Evolutionary conservation across 1,140 invertebrate species (phyloP), one percentile per base, ranked within the genome.

Genomic region (Acromyrmex echinatior): DNA sequence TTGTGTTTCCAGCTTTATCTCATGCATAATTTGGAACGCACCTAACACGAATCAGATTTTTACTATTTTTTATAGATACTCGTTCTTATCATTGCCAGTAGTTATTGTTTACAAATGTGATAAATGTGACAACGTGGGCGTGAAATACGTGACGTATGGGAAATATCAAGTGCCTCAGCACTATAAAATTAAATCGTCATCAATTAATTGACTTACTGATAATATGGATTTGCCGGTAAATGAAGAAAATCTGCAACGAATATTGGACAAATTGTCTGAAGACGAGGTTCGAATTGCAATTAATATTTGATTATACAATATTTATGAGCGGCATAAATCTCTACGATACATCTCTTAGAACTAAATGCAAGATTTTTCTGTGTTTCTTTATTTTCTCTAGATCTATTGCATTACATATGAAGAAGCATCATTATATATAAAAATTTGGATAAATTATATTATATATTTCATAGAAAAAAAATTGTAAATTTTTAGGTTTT

Each of bases 401-500:
- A 56, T 71, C 21, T 7, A 45, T 66, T 56, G 9, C 7, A 77
- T 39, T 71, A 5, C 28, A 62, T 63, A 31, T 85, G 10, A 68
- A 21, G 66, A 63, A 79, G 18, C 10, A 35, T 18, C 63, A 25
- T 51, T 86, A 53, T 28, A 39, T 56, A 45, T 28, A 39, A 28
- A 12, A 25, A 31, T 21, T 35, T 51, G 2, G 28, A 58, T 14
- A 51, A 1, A 16, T 77, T 66, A 6, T n/a, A 18, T 0, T 14
- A 31, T 49, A 66, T 21, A 21, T 49, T 49, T 60, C 7, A 31
- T 28, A 73, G 53, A 82, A 81, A 79, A 45, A 65, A 65, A 88
- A 78, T 90, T 45, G 1, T 45, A 45, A 45, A 1, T 45, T 87
- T 94, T 45, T 88, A 98, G 97, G 94, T 96, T 71, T 92, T 94